Base-by-base conservation (phyloP, 2,797 vertebrate species). In the Coregonus suidteri region DNA sequence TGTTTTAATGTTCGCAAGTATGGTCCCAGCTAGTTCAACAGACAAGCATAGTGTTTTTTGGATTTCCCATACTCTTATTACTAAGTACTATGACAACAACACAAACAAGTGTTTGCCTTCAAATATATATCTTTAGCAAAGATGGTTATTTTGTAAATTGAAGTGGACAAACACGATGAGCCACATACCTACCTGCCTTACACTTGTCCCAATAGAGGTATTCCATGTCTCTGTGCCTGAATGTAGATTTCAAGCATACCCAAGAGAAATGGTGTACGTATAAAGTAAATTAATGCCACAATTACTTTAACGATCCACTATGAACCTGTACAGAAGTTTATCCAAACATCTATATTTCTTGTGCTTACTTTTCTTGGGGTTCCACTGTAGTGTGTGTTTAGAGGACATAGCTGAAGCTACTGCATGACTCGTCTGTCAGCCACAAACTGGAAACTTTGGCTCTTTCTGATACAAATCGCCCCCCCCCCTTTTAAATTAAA, bases 401-500 rank as follows among this genome's bases (percentile, higher is more conserved):
- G 74, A 83, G 80, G 84, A 67, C 75, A 75, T 2, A 25, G 14
- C 4, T 64, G 16, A 53, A 64, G 84, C 88, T 89, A 89, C 88
- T 30, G 81, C 86, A 73, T 79, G 16, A 75, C 76, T 84, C 81
- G 18, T 51, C 84, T 73, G 81, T 82, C 82, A 76, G 86, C 88
- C 88, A 15, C 89, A 91, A 88, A 82, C 89, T 89, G 88, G 85
- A 90, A 90, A 90, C 83, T 84, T 73, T 79, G 85, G 83, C 83
- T 88, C 76, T 81, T 82, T 68, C 52, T 52, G 67, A 84, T 79
- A 71, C 76, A 84, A 85, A 86, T 84, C 84, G 47, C 90, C 89
- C 91, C 91, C 31, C 2, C 31, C 87, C 88, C 88, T 91, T 90
- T 90, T 70, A 84, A 91, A 91, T 91, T 87, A 90, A 88, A 87